These are phyloP conservation scores for Platerodrilus igneus DNA, from an alignment of 2,888 invertebrate species.

Conservation along the genomic window DNA sequence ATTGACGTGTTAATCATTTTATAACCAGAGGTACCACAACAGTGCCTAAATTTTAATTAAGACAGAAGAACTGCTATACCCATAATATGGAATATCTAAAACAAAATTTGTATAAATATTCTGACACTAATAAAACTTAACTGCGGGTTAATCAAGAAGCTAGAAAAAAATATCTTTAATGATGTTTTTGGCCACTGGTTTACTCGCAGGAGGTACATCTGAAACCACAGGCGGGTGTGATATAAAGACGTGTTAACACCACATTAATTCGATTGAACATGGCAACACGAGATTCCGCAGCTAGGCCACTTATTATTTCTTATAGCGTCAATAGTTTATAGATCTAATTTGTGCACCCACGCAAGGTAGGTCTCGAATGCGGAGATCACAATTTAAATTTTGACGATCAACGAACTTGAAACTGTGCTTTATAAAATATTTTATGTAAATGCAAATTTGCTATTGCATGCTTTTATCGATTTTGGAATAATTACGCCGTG, in stretches of 20 bases:
- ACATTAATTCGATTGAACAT: conserved; percentile 38
- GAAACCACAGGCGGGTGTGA: conserved; percentile 38
- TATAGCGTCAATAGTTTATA: conserved; percentile 23
- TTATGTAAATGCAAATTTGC: too few species aligned
- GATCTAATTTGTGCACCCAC: conserved; percentile 28
- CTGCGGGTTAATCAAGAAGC: too few species aligned
- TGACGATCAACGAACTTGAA: too few species aligned
- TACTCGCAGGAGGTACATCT: conserved; percentile 27
- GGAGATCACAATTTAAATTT: too few species aligned
- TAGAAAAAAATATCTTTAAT: conserved; percentile 1
- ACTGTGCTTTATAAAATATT: too few species aligned
- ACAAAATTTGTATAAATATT: too few species aligned
- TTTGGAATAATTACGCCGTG: too few species aligned
- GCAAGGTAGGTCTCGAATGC: conserved; percentile 10
- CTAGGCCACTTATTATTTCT: conserved; percentile 23
- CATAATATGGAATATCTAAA: too few species aligned
- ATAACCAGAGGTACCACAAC: conserved; percentile 15
- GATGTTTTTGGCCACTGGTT: conserved; percentile 16
- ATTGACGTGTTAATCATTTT: conserved; percentile 33
- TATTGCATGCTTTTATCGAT: too few species aligned
- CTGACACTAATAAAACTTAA: too few species aligned
- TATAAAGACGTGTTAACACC: conserved; percentile 41
- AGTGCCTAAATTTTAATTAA: conserved; percentile 4
- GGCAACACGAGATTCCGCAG: conserved; percentile 33
- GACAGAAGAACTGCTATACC: too few species aligned